Base-by-base conservation (phyloP, 1,140 invertebrate species). In the Patella vulgata region DNA sequence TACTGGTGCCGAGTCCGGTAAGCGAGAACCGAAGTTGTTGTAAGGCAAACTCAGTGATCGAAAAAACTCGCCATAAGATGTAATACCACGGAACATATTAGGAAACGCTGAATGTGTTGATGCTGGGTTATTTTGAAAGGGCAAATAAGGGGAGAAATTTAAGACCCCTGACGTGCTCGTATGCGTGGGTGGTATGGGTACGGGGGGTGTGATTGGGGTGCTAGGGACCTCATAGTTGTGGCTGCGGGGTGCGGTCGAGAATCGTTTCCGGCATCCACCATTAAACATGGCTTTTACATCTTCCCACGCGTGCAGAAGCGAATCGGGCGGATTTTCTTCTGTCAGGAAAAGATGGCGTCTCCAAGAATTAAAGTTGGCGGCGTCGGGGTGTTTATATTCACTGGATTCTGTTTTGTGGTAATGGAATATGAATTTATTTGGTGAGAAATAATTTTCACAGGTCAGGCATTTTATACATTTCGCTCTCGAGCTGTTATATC, bases 261-360 rank as follows among this genome's bases (percentile, higher is more conserved):
- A 86, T 40, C 95, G 86, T 79, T 97, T 97, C 21, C 96, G 88
- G 1, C 94, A 97, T 0, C 96, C 96, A 2, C 96, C 96, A 82
- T 98, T 98, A 83, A 98, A 98, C 95, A 98, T 98, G 0, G 96
- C 95, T 71, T 98, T 98, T 0, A 97, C 95, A 82, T 98, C 95
- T 84, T 97, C 95, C 87, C 87, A 88, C 0, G 84, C 80, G 71
- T 85, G 83, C 12, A 76, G 62, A 19, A 87, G 50, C 3, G 78
- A 68, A 25, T 84, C 81, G 9, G 54, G 44, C 30, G 63, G 65
- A 19, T 19, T 39, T 4, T 59, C 60, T 40, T 39, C 47, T 17
- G 47, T 36, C 30, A 81, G 87, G 66, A 93, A 90, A 89, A 98
- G 94, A 83, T 98, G 96, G 5, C 95, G 87, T 62, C 96, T 87